Base-by-base conservation (phyloP, 30 jellyfish, hydroid and myxozoan species). In the Aurelia sp. region DNA sequence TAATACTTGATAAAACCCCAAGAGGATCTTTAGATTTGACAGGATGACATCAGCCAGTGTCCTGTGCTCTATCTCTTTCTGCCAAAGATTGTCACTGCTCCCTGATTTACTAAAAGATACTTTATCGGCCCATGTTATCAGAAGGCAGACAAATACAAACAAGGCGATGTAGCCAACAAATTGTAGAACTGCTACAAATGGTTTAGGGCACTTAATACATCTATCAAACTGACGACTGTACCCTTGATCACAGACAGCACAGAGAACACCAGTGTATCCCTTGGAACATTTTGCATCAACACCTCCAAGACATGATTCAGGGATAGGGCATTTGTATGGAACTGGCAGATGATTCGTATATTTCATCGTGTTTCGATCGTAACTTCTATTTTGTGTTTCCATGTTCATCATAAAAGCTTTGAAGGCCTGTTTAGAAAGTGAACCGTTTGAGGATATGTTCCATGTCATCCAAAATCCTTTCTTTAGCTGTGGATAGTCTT, bases 221-320 rank as follows among this genome's bases (percentile, higher is more conserved):
- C 61, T 52, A 3, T 70, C 48, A 52, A 75, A 86, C 4, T 75
- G 89, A 20, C 84, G 33, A 57, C 73, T 60, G 85, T 74, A 86
- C 3, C 86, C 85, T 33, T 40, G 55, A 6, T 51, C 55, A 53
- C 96, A 86, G 48, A 86, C 96, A 1, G 76, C 78, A 58, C 96
- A 86, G 19, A 86, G 79, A 23, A 50, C 44, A 64, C 96, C 96
- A 11, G 79, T 86, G 76, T 86, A 86, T 27, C 79, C 82, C 13
- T 27, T 13, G 4, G 52, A 18, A 63, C 96, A 86, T 0, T 62
- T 58, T 3, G 89, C 78, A 44, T 74, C 59, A 4, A 74, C 66
- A 35, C 96, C 96, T 1, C 96, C 96, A n/a, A 74, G 80, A 50
- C 96, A 86, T 17, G 96, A 66, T 10, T 73, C 86, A 3, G n/a